Evolutionary conservation across 2,113 vertebrate species (phyloP), one percentile per base, ranked within the genome.

Genomic region (Sprattus sprattus): DNA sequence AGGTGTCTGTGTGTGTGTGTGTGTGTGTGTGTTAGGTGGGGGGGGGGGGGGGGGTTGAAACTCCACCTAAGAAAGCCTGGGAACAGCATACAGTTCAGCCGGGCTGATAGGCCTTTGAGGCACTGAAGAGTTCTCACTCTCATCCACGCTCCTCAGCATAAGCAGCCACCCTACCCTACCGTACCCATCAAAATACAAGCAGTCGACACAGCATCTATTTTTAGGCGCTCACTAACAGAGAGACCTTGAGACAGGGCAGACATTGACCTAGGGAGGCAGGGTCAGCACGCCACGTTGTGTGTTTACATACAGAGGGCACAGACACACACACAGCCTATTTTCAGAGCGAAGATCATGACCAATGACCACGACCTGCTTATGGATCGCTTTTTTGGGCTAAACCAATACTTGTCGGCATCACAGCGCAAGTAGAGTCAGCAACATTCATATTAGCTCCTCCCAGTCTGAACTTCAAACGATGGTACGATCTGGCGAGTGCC

Each of bases 251-350:
- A 39, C 39, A 39, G 39, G 39, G 0, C 2, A 49, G 8, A 11
- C 60, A 60, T 25, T 85, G 86, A 90, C 86, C 50, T 52, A 50
- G n/a, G 22, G 80, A 50, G 50, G 49, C 18, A 85, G 84, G 88
- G 87, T 90, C 89, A 89, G n/a, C 50, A 32, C 83, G 88, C 83
- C 85, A 82, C 64, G 85, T 81, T 88, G 87, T 46, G 85, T 67
- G 89, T 90, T 88, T 88, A 85, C 67, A 81, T 49, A 84, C 82
- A 82, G 85, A 39, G 47, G 71, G 87, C 86, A 84, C 22, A 84
- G 50, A 83, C 54, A 60, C 5, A 52, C 82, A 71, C 81, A 60
- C 49, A 71, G 75, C 71, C 11, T 9, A 50, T 83, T 87, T 85
- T 82, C 50, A 25, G 64, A 52, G 86, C 82, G 47, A 46, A 64